Conservation (phyloP, 2,113 vertebrate species). For the Ammospiza nelsoni region DNA sequence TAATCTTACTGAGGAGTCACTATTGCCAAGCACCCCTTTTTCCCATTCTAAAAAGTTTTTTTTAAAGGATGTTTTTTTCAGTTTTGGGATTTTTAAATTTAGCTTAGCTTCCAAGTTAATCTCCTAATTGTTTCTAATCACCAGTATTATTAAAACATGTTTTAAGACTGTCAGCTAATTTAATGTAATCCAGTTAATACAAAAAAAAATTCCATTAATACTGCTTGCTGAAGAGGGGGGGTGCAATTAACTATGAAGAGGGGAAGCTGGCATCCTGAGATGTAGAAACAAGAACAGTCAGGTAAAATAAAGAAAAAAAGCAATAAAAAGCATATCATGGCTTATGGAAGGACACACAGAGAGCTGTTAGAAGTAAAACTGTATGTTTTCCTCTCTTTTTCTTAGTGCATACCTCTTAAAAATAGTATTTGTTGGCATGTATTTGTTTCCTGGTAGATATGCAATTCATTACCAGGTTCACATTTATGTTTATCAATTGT, state of each 20-base stretch:
- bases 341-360: conserved; percentile 23
- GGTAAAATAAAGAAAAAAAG: background rate
- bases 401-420: conserved; percentile 54
- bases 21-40: background rate
- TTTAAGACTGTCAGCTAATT: conserved; percentile 47
- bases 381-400: conserved; percentile 30
- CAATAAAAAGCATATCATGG: background rate
- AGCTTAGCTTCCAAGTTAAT: conserved; percentile 36
- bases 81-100: conserved; percentile 23
- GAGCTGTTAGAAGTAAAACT: conserved; percentile 5
- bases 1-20: background rate
- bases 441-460: conserved; percentile 40
- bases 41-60: background rate
- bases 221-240: background rate
- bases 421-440: conserved; percentile 54
- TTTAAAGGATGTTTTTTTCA: background rate
- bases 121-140: conserved; percentile 27
- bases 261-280: background rate
- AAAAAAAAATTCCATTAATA: conserved; percentile 31
- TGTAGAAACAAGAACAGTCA: background rate
- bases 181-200: conserved; percentile 46
- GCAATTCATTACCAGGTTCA: conserved; percentile 46
- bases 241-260: background rate
- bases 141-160: conserved; percentile 22
- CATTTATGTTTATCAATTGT: conserved; percentile 39